Conservation (phyloP, 2,888 invertebrate species). For the Tachina lurida region DNA sequence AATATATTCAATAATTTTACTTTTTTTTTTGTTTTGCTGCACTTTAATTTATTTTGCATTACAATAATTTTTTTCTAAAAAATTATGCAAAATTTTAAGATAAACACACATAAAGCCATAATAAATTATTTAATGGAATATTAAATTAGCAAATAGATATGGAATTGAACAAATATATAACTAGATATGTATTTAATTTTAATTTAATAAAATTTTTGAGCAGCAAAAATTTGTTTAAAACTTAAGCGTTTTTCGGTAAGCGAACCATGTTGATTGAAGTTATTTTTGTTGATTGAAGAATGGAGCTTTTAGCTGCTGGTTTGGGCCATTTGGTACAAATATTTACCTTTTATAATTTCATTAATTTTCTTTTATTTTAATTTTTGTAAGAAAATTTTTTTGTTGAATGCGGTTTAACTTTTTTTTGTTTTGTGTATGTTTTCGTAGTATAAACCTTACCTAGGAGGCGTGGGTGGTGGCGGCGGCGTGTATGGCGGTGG, state of each 20-base stretch:
- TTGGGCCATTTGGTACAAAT: conserved; percentile 15
- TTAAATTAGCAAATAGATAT: conserved; percentile 1
- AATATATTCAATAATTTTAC: conserved; percentile 30
- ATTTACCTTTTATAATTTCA: not conserved
- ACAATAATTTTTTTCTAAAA: conserved; percentile 19
- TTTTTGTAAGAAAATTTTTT: conserved; percentile 7
- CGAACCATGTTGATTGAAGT: conserved; percentile 61
- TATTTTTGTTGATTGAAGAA: conserved; percentile 72
- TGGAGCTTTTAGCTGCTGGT: not conserved
- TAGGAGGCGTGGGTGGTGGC: conserved; percentile 80
- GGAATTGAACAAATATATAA: not conserved
- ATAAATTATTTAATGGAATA: conserved; percentile 26
- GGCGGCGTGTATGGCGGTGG: conserved; percentile 76
- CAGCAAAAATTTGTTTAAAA: too few species aligned
- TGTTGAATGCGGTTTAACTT: conserved; percentile 79
- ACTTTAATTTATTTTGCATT: not conserved
- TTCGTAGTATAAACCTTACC: conserved; percentile 77
- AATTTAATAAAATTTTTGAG: too few species aligned
- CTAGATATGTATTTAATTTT: not conserved
- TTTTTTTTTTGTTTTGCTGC: conserved; percentile 14
- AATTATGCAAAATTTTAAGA: conserved; percentile 25
- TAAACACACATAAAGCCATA: conserved; percentile 45
- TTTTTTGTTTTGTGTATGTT: conserved; percentile 72
- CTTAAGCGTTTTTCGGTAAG: not conserved
- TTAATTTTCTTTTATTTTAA: not conserved